Conservation (phyloP, 2,888 invertebrate genomes). For the Protonemura montana region DNA sequence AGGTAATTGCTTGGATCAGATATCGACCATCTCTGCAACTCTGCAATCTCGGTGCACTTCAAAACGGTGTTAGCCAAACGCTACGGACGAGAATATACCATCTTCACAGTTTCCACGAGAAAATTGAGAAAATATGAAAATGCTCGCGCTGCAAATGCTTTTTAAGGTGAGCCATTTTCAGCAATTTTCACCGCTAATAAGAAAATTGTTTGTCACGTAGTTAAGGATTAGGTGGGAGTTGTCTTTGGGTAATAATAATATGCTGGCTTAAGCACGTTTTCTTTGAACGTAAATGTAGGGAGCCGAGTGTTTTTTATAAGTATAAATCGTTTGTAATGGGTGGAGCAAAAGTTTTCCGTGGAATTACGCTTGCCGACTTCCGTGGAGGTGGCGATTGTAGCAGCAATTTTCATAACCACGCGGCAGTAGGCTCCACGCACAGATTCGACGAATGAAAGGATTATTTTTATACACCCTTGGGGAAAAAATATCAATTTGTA, state of each 20-base stretch:
- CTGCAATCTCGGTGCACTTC: not conserved
- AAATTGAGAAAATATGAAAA: not conserved
- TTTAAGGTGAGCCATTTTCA: not conserved
- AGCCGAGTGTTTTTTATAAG: conserved; percentile 32
- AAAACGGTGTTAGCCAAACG: not conserved
- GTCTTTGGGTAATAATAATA: conserved; percentile 1
- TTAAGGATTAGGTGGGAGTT: not conserved
- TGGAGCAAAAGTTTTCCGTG: not conserved
- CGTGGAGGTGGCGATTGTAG: not conserved
- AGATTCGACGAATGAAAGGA: conserved; percentile 43
- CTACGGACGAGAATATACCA: not conserved
- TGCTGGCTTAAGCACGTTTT: conserved; percentile 35
- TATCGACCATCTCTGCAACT: not conserved
- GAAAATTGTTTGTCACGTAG: conserved; percentile 14
- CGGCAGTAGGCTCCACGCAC: conserved; percentile 19
- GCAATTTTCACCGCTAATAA: not conserved
- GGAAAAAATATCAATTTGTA: conserved; percentile 47
- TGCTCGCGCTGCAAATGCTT: not conserved
- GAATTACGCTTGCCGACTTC: conserved; percentile 23
- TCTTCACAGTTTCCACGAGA: not conserved
- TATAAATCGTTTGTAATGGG: conserved; percentile 38
- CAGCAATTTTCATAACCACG: conserved; percentile 10
- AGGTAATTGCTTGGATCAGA: not conserved
- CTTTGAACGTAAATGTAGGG: conserved; percentile 7
- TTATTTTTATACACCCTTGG: conserved; percentile 45